phyloP scores from a whole-genome alignment of 2,888 invertebrate genomes.

The Mimachlamys varia region DNA sequence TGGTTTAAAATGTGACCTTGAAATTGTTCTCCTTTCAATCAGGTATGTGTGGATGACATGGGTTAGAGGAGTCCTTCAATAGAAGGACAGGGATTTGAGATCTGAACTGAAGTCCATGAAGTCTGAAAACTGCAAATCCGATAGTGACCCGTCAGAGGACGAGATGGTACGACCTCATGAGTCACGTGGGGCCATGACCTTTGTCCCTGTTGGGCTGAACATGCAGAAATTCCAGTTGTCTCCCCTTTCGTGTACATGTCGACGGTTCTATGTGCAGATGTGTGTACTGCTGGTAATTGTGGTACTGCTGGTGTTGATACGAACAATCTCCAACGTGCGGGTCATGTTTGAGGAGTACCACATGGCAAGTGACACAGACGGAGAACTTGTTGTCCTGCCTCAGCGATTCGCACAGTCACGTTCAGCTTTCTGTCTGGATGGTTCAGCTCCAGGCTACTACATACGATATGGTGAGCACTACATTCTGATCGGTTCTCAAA shows the following conservation, averaged over 20 bases:
- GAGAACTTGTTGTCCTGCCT: slow-evolving; percentile 65
- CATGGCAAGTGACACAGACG: slow-evolving; percentile 63
- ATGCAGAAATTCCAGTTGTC: slow-evolving; percentile 48
- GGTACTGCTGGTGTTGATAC: slow-evolving; percentile 57
- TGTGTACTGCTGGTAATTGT: slow-evolving; percentile 55
- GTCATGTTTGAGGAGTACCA: slow-evolving; percentile 65
- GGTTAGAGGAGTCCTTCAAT: neutral
- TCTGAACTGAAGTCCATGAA: neutral
- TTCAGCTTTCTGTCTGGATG: slow-evolving; percentile 66
- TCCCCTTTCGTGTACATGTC: slow-evolving; percentile 53
- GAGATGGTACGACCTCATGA: slow-evolving; percentile 17
- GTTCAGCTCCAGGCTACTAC: slow-evolving; percentile 69
- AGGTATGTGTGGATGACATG: neutral
- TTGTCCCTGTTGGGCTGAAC: slow-evolving; percentile 51
- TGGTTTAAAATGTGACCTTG: no score
- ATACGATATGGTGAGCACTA: slow-evolving; percentile 61
- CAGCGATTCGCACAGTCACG: slow-evolving; percentile 54
- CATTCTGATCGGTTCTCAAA: no score
- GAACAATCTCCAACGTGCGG: slow-evolving; percentile 59
- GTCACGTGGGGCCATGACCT: slow-evolving; percentile 50
- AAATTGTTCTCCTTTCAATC: no score
- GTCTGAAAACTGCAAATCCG: neutral
- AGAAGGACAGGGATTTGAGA: neutral
- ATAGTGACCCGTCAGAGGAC: neutral
- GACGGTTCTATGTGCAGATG: slow-evolving; percentile 63